Evolutionary conservation across 2,797 vertebrate species (phyloP).

Genomic region (Linurgus olivaceus): DNA sequence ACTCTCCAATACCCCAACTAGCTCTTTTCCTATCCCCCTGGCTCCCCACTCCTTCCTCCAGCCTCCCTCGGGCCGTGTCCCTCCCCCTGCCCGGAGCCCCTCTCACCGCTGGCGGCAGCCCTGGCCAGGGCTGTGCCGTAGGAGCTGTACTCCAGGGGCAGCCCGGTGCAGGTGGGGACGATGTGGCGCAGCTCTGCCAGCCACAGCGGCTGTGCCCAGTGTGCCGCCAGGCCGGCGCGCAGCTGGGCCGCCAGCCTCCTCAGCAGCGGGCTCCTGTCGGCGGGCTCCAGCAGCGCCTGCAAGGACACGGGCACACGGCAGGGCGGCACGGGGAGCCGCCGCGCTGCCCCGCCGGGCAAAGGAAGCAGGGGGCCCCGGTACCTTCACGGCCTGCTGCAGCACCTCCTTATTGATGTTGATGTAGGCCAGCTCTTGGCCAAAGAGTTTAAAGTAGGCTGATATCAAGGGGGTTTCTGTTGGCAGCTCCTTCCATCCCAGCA

Average conservation of each 20-base stretch:
- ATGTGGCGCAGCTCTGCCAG: conserved; percentile 75
- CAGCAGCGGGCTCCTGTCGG: background rate
- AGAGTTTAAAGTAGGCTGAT: conserved; percentile 73
- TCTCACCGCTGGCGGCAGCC: conserved; percentile 66
- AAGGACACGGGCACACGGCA: background rate
- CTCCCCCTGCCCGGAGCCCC: fast-evolving
- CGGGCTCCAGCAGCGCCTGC: conserved; percentile 61
- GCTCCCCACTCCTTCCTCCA: background rate
- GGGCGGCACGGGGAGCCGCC: background rate
- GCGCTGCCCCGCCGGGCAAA: fast-evolving
- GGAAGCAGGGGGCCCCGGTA: conserved; percentile 8
- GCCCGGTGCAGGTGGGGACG: conserved; percentile 77
- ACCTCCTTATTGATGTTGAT: conserved; percentile 75
- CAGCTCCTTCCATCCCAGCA: conserved; percentile 77
- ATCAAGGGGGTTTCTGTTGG: conserved; percentile 75
- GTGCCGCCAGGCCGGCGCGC: conserved; percentile 59
- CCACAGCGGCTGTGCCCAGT: conserved; percentile 74
- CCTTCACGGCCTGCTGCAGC: conserved; percentile 72
- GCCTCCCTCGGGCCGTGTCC: background rate
- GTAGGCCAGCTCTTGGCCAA: conserved; percentile 83
- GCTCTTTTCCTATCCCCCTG: background rate
- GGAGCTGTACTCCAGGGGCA: conserved; percentile 81
- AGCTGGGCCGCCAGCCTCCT: conserved; percentile 49
- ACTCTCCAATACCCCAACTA: background rate
- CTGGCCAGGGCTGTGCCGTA: conserved; percentile 75